Conservation (phyloP, 2,113 vertebrate species). For the Corvus hawaiiensis region DNA sequence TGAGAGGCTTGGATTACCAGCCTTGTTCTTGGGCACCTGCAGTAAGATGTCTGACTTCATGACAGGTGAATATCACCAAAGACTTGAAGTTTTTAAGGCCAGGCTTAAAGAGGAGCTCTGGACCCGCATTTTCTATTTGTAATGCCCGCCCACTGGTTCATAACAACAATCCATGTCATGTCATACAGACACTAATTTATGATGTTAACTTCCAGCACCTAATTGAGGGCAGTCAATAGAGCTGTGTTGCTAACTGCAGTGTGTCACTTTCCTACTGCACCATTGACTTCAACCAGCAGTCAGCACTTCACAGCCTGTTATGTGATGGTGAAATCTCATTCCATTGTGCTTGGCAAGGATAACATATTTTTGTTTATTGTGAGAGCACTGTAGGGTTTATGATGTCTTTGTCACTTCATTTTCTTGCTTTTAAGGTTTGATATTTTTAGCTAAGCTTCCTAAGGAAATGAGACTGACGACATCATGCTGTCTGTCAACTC, state of each 20-base stretch:
- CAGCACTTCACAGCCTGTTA: background rate
- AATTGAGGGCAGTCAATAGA: background rate
- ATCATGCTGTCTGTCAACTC: background rate
- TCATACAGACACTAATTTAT: background rate
- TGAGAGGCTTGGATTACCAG: background rate
- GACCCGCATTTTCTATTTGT: background rate
- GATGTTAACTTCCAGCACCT: background rate
- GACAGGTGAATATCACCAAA: background rate
- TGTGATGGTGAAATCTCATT: background rate
- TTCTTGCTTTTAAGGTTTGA: conserved; percentile 16
- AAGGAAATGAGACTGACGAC: background rate
- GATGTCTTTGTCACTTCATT: background rate
- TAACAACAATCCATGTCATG: background rate
- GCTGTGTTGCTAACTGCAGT: background rate
- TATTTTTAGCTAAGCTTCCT: background rate
- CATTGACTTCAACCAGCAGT: background rate
- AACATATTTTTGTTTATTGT: background rate
- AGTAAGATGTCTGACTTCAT: background rate
- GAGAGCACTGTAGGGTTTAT: conserved; percentile 9
- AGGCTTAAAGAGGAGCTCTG: background rate
- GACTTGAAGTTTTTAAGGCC: background rate
- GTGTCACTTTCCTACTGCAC: background rate
- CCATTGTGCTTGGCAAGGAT: background rate
- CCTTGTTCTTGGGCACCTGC: background rate
- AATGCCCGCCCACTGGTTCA: background rate